Base-by-base conservation (phyloP, 2,888 invertebrate species). In the Cantharis nigra region DNA sequence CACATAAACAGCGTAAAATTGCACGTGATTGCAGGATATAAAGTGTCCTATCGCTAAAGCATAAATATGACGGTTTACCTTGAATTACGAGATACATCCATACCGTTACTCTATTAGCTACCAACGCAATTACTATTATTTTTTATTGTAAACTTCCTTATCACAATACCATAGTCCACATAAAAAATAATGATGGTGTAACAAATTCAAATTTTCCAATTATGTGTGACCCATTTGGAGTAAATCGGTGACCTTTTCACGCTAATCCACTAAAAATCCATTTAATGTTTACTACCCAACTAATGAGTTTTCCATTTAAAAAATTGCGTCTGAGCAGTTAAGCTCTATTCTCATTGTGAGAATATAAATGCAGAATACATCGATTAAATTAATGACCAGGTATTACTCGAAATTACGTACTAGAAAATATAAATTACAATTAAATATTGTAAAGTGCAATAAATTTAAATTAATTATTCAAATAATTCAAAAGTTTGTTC, bases 31-130 rank as follows among this genome's bases (percentile, higher is more conserved):
- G 49, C n/a, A 49, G 49, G 49, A 49, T 49, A 30, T 33, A 49
- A 49, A 49, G 49, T 49, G 49, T 49, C 49, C 49, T 49, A 49
- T 49, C 49, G 49, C 49, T 49, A 49, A 49, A 49, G 49, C 49
- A 49, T 49, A 49, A 49, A 49, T 49, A n/a, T n/a, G 49, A 49
- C 49, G 9, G 49, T 49, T 70, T 74, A 70, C 74, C 74, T 74
- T 74, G 69, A 74, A 63, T 69, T 64, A 64, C 70, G 64, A 49
- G 74, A 74, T 70, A 69, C 70, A 70, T 74, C 69, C 74, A 70
- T 63, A 74, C 74, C 70, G 74, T 74, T 74, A 74, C 13, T 64
- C 74, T 70, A 74, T 74, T 74, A 74, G 67, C 13, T 28, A 70
- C 70, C 13, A 70, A 30, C 33, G 30, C 30, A 63, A 63, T 63